A percentile compares a stretch with the other conserved stretches of the same genome.
phyloP scores from a whole-genome alignment of 1,140 invertebrate species.

The Hermetia illucens region DNA sequence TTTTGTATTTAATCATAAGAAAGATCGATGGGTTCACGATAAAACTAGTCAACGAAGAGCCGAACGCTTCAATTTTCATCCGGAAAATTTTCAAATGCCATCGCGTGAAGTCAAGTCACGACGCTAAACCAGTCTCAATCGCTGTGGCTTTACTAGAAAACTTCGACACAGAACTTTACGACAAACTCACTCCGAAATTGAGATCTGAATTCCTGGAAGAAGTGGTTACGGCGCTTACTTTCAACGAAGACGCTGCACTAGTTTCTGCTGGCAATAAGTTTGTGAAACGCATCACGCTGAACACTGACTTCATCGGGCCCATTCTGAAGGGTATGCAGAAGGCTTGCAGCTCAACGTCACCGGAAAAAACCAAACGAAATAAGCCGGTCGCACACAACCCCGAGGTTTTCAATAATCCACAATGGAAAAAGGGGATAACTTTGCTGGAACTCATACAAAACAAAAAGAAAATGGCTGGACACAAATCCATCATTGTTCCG shows the following conservation, averaged over 20 bases:
- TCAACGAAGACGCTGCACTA: constrained; percentile 39
- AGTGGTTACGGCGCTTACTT: constrained; percentile 34
- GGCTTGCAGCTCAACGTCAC: constrained; percentile 17
- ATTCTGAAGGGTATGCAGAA: constrained; percentile 43
- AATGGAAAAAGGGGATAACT: constrained; percentile 65
- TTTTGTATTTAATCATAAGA: constrained; percentile 16
- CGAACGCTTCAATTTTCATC: constrained; percentile 18
- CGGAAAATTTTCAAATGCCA: constrained; percentile 13
- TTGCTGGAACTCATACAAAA: constrained; percentile 73
- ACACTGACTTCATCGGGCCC: constrained; percentile 43
- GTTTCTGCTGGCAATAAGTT: constrained; percentile 42
- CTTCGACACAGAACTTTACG: constrained; percentile 41
- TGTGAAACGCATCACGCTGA: constrained; percentile 53
- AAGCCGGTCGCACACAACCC: constrained; percentile 34
- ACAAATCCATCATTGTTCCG: constrained; percentile 48
- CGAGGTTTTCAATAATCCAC: constrained; percentile 40
- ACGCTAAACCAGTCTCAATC: constrained; percentile 16
- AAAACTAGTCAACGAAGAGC: constrained; percentile 7
- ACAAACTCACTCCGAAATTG: constrained; percentile 31
- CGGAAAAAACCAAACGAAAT: constrained; percentile 21
- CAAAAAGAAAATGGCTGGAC: constrained; percentile 54
- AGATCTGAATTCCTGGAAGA: constrained; percentile 29
- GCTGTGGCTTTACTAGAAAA: constrained; percentile 18
- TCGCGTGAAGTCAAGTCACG: constrained; percentile 13
- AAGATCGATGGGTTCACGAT: constrained; percentile 15